Base-by-base conservation (phyloP, 2,797 vertebrate genomes). In the Pseudopleuronectes americanus region DNA sequence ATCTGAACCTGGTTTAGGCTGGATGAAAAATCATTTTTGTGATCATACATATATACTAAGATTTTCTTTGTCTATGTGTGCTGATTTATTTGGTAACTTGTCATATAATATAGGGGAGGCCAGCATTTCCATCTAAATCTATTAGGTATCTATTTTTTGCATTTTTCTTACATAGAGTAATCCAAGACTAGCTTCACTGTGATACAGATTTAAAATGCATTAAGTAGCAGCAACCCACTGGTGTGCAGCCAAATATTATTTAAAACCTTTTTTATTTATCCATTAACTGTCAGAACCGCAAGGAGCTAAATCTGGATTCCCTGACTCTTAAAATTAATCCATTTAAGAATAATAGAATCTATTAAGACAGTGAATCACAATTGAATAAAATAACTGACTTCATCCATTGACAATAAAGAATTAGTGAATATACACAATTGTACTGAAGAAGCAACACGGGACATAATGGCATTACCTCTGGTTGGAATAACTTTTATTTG, bases 401-500 rank as follows among this genome's bases (percentile, higher is more conserved):
- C 5, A 48, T 63, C 38, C 38, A 38, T 5, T 7, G 3, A 6
- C 1, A 43, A 21, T 26, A 14, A 26, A 52, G 2, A 53, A 24
- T 47, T 4, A 12, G 28, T n/a, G 7, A 36, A 23, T 10, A 53
- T 4, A 56, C 10, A 61, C 2, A 33, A 43, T 10, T 64, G 10
- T 41, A 49, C n/a, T 68, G 19, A 62, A 10, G 36, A 55, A 28
- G 49, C 51, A 64, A 80, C 23, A 92, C 72, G 54, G 68, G 41
- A 87, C 76, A 85, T 79, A 84, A 57, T 83, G 57, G 70, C 66
- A 84, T 80, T 45, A 66, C 36, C 85, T 90, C 95, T 96, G 96
- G 96, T 97, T 97, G 96, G 96, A 98, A 96, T 97, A 96, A 74
- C 94, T 96, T 98, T 98, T 98, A 97, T 98, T 98, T 97, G 93